Conservation (phyloP, 1,140 invertebrate genomes). For the Brachionus paranguensis region DNA sequence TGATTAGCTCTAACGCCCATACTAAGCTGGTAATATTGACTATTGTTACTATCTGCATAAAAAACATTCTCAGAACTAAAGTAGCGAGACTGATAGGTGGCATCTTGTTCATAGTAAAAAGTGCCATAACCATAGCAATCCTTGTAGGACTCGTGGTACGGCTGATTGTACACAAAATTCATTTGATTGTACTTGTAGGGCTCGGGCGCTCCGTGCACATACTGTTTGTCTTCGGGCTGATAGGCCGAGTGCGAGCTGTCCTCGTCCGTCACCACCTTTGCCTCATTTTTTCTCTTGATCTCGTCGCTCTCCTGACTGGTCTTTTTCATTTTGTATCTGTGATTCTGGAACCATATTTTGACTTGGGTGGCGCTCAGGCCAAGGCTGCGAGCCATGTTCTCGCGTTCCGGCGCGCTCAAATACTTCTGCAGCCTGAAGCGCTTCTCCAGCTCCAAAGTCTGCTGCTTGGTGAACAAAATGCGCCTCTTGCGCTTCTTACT, state of each 20-base stretch:
- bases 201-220: neutral
- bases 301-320: slow-evolving; percentile 45
- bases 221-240: neutral
- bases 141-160: neutral
- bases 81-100: neutral
- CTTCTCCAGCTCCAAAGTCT: slow-evolving; percentile 88
- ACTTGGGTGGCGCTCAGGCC: slow-evolving; percentile 88
- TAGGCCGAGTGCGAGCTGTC: neutral
- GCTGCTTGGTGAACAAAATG: slow-evolving; percentile 94
- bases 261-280: neutral
- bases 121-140: neutral
- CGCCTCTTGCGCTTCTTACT: slow-evolving; percentile 77
- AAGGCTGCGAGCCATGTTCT: slow-evolving; percentile 86
- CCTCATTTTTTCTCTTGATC: neutral
- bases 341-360: slow-evolving; percentile 92
- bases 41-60: neutral
- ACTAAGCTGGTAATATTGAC: neutral
- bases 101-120: neutral
- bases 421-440: slow-evolving; percentile 93
- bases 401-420: slow-evolving; percentile 85
- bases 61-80: neutral
- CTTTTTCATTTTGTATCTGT: slow-evolving; percentile 65
- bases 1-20: neutral
- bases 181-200: neutral
- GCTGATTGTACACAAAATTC: neutral